A percentile compares a stretch with the other conserved stretches of the same genome.
phyloP scores from a whole-genome alignment of 92 coral and sea anemone species.

The Bergia sp. region DNA sequence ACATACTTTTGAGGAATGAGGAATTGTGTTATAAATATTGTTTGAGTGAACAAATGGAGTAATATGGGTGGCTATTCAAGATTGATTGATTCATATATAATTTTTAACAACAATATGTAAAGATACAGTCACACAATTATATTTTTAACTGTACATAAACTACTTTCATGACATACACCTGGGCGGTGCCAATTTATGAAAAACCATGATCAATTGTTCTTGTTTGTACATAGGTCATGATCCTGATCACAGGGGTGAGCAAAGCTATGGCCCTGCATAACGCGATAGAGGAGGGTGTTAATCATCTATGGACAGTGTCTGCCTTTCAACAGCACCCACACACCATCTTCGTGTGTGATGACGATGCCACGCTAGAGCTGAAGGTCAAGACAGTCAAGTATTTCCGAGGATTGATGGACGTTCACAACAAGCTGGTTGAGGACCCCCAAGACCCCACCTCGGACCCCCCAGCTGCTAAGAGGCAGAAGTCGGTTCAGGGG shows the following conservation, averaged over 20 bases:
- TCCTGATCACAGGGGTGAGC: conserved; percentile 88
- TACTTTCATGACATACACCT: no score
- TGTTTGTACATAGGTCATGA: conserved; percentile 74
- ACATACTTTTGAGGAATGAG: no score
- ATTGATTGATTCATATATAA: no score
- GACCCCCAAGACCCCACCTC: conserved; percentile 90
- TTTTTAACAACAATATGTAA: no score
- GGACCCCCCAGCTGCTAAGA: conserved; percentile 75
- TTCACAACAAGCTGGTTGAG: conserved; percentile 93
- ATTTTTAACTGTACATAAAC: no score
- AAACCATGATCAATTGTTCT: no score
- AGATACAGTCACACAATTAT: no score
- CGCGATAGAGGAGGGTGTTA: conserved; percentile 93
- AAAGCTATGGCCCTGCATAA: conserved; percentile 91
- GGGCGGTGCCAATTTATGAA: no score
- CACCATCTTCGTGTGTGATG: conserved; percentile 92
- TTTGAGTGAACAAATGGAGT: no score
- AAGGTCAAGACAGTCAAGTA: conserved; percentile 96
- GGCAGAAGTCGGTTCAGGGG: conserved; percentile 55
- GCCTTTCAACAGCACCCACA: conserved; percentile 97
- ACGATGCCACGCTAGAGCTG: conserved; percentile 97
- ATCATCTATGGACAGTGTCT: conserved; percentile 97
- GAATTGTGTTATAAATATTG: no score
- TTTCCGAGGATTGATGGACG: conserved; percentile 96
- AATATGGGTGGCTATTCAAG: no score